A percentile compares a stretch with the other conserved stretches of the same genome.
phyloP scores from a whole-genome alignment of 92 coral and sea anemone genomes.

The Phenganax subtilis region DNA sequence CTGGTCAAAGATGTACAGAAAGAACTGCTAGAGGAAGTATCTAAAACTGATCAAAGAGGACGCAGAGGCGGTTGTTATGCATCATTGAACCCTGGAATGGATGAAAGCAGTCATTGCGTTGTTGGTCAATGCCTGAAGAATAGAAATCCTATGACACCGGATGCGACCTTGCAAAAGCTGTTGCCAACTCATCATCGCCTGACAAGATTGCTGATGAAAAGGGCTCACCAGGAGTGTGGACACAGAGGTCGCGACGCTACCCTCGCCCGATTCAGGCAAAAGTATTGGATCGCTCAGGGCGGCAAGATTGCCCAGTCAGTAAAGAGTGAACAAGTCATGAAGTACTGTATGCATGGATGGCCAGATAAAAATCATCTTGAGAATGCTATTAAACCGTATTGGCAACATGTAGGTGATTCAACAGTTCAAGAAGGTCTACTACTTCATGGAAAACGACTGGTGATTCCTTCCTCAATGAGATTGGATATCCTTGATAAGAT shows the following conservation, averaged over 20 bases:
- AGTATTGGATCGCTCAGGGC: constrained; percentile 39
- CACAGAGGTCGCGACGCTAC: constrained; percentile 44
- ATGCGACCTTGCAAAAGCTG: constrained; percentile 48
- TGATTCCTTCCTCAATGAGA: too few species aligned
- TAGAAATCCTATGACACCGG: constrained; percentile 55
- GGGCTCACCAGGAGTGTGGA: constrained; percentile 42
- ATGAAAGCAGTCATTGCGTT: constrained; percentile 40
- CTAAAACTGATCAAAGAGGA: constrained; percentile 23
- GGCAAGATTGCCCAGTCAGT: constrained; percentile 40
- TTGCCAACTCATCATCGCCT: constrained; percentile 51
- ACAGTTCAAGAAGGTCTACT: too few species aligned
- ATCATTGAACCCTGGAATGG: constrained; percentile 50
- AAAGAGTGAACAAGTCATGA: not conserved
- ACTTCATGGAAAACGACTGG: too few species aligned
- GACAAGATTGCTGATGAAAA: constrained; percentile 53
- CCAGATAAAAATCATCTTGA: too few species aligned
- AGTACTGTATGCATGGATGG: too few species aligned
- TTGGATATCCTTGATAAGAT: too few species aligned
- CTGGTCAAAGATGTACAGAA: constrained; percentile 50
- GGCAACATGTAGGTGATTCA: too few species aligned
- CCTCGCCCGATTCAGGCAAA: constrained; percentile 38
- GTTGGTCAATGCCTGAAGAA: constrained; percentile 48
- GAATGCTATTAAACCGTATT: too few species aligned
- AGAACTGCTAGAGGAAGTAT: constrained; percentile 23
- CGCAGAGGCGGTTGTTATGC: constrained; percentile 56